Percentiles rank a stretch among this genome's conserved stretches.
Evolutionary conservation across 2,797 vertebrate genomes (phyloP).

Genomic region (Pygocentrus nattereri): DNA sequence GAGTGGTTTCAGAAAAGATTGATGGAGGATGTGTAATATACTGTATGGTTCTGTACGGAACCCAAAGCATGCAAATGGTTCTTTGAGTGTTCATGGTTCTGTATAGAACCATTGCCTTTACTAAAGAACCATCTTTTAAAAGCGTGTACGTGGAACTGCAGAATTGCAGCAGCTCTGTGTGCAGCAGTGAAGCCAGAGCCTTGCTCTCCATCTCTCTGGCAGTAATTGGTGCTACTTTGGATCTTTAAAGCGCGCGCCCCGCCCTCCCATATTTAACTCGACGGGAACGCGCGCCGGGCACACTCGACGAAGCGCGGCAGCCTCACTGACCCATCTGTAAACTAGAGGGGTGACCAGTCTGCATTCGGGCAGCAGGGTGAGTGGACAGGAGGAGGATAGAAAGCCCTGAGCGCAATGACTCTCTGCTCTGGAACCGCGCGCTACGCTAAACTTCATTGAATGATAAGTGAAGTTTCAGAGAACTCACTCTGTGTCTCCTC

Average conservation of each 20-base stretch:
- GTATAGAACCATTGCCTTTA: too few species aligned
- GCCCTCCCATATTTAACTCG: slow-evolving; percentile 44
- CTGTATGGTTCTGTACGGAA: too few species aligned
- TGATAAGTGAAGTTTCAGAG: too few species aligned
- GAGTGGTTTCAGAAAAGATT: too few species aligned
- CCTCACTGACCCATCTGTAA: not conserved
- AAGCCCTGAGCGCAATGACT: not conserved
- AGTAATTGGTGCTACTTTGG: not conserved
- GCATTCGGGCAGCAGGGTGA: not conserved
- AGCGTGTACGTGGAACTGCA: too few species aligned
- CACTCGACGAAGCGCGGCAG: not conserved
- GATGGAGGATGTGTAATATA: too few species aligned
- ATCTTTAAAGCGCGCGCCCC: slow-evolving; percentile 27
- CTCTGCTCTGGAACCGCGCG: not conserved
- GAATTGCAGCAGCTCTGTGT: too few species aligned
- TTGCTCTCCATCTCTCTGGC: not conserved
- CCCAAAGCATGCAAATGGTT: too few species aligned
- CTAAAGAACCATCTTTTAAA: too few species aligned
- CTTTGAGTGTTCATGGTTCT: too few species aligned
- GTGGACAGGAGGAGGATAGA: not conserved
- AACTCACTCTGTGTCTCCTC: not conserved
- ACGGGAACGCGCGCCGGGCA: not conserved
- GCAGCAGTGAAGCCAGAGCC: not conserved
- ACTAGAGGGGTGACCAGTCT: not conserved
- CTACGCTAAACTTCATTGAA: too few species aligned